phyloP scores from a whole-genome alignment of 1,140 invertebrate species.

The Drosophila persimilis region DNA sequence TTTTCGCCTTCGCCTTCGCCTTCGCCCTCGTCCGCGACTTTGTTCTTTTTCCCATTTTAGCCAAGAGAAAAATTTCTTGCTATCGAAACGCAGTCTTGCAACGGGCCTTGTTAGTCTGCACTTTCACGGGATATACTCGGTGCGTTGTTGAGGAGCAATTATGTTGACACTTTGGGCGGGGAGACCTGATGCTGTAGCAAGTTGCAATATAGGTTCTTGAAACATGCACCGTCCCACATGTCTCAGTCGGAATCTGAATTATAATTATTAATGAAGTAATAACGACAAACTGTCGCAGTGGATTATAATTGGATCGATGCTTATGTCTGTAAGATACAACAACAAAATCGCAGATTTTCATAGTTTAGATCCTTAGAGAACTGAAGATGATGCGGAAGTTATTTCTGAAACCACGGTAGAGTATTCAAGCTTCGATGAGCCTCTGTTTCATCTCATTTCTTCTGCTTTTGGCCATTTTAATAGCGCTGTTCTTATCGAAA shows the following conservation, averaged over 20 bases:
- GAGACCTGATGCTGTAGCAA: too few relatives aligned
- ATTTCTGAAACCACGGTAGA: neutral
- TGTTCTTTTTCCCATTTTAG: constrained; percentile 22
- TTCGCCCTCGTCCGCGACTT: neutral
- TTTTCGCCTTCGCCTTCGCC: constrained; percentile 13
- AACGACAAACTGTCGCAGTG: too few relatives aligned
- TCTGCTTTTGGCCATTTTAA: constrained; percentile 27
- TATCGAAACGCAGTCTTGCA: constrained; percentile 48
- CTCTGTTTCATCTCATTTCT: neutral
- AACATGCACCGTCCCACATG: too few relatives aligned
- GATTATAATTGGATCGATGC: too few relatives aligned
- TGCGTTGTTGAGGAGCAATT: constrained; percentile 17
- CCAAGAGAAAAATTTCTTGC: constrained; percentile 54
- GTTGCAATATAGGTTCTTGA: too few relatives aligned
- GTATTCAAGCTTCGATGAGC: constrained; percentile 12
- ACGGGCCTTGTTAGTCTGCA: constrained; percentile 40
- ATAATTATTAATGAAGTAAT: too few relatives aligned
- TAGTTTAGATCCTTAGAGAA: too few relatives aligned
- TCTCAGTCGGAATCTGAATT: too few relatives aligned
- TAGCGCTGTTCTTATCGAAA: constrained; percentile 63
- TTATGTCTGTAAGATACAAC: too few relatives aligned
- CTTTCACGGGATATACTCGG: constrained; percentile 32
- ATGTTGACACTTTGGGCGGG: constrained; percentile 9
- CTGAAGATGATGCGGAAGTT: too few relatives aligned
- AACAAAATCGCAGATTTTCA: too few relatives aligned